Percentiles rank a stretch among this genome's conserved stretches.
Conservation (phyloP, 2,113 vertebrate genomes). For the Actinemys pallida region DNA sequence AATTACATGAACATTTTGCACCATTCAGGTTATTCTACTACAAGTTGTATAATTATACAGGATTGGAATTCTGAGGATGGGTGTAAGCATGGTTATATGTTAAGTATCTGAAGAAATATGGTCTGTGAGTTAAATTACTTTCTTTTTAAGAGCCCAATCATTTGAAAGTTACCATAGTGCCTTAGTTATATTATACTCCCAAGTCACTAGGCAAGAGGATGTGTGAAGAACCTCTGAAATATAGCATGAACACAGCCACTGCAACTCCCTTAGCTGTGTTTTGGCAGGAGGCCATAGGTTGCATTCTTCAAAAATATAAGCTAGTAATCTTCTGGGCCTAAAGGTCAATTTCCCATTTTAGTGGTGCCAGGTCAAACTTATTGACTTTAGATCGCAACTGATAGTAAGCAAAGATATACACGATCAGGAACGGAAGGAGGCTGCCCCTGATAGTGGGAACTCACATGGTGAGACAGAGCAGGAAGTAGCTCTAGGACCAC, state of each 20-base stretch:
- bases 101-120: slow-evolving; percentile 73
- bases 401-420: neutral
- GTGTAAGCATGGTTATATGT: slow-evolving; percentile 49
- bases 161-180: slow-evolving; percentile 75
- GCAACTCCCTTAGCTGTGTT: accelerated
- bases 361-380: neutral
- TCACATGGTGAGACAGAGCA: neutral
- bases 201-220: slow-evolving; percentile 68
- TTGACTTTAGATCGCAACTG: slow-evolving; percentile 1
- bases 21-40: slow-evolving; percentile 49
- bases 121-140: slow-evolving; percentile 67
- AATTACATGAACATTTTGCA: slow-evolving; percentile 33
- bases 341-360: neutral
- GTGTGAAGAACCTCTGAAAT: slow-evolving; percentile 56
- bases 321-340: neutral
- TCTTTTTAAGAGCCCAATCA: slow-evolving; percentile 68
- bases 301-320: slow-evolving; percentile 5
- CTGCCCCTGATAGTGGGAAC: neutral
- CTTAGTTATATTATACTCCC: slow-evolving; percentile 53
- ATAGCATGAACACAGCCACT: neutral
- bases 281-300: neutral
- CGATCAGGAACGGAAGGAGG: neutral
- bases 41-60: neutral
- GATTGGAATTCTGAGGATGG: slow-evolving; percentile 40
- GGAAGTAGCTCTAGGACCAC: neutral